These are phyloP conservation scores for Madoqua kirkii DNA, from an alignment of 2,113 vertebrate genomes.

Conservation along the genomic window DNA sequence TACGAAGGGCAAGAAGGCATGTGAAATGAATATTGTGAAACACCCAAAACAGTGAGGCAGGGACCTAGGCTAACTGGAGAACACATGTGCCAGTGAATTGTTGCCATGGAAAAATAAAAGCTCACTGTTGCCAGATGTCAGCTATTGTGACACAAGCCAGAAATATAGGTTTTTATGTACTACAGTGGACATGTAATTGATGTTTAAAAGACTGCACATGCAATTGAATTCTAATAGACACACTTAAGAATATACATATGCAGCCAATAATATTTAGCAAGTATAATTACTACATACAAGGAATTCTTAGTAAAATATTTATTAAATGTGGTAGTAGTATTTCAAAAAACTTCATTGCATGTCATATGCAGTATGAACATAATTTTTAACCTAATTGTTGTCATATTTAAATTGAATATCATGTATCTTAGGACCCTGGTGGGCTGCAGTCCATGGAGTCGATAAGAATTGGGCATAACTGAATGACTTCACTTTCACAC, in stretches of 20 bases:
- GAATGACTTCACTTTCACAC: too few species aligned
- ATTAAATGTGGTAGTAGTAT: background rate
- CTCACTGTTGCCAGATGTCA: background rate
- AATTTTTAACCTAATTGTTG: background rate
- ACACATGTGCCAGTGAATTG: background rate
- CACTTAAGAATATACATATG: background rate
- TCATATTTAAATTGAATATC: background rate
- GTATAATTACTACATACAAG: background rate
- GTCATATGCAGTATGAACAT: background rate
- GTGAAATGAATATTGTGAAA: background rate
- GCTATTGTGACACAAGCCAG: background rate
- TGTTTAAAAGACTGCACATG: background rate
- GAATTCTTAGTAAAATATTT: background rate
- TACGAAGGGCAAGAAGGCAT: background rate
- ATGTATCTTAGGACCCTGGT: background rate
- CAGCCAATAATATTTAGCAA: background rate
- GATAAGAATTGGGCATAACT: too few species aligned
- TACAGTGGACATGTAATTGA: background rate
- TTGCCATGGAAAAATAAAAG: background rate
- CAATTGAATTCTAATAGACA: background rate
- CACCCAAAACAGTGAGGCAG: background rate
- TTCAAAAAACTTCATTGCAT: background rate
- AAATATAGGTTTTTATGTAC: background rate
- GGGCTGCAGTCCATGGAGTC: too few species aligned
- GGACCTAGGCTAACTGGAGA: background rate